phyloP scores from a whole-genome alignment of 2,888 invertebrate species.

The Malachius bipustulatus region DNA sequence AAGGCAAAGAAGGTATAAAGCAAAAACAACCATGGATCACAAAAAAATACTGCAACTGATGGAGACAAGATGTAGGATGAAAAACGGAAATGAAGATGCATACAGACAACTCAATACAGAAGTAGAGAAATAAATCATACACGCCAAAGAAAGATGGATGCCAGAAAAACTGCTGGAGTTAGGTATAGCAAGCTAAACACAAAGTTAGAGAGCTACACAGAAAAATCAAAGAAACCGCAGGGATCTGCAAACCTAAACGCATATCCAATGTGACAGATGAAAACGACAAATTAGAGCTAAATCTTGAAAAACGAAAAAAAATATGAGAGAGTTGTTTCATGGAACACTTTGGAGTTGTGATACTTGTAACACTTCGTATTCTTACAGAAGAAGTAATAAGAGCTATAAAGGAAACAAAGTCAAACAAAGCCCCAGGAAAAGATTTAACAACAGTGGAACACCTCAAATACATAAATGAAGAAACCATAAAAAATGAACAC shows the following conservation, averaged over 20 bases:
- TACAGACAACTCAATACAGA: too few relatives aligned
- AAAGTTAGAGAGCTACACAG: slow-evolving; percentile 6
- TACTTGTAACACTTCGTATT: slow-evolving; percentile 14
- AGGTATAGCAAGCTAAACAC: slow-evolving; percentile 6
- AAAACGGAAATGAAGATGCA: too few relatives aligned
- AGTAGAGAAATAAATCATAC: too few relatives aligned
- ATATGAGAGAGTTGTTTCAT: slow-evolving; percentile 4
- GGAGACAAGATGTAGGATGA: too few relatives aligned
- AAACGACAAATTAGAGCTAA: slow-evolving; percentile 3
- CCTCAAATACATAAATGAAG: slow-evolving; percentile 16
- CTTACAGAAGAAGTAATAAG: slow-evolving; percentile 8
- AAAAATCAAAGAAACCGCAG: too few relatives aligned
- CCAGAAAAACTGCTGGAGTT: too few relatives aligned
- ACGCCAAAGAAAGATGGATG: too few relatives aligned
- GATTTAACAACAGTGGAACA: slow-evolving; percentile 13
- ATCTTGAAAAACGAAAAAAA: slow-evolving; percentile 3
- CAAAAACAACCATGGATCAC: too few relatives aligned
- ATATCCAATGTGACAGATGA: slow-evolving; percentile 6
- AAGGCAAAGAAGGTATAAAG: too few relatives aligned
- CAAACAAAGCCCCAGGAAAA: slow-evolving; percentile 14
- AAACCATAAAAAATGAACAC: slow-evolving; percentile 10
- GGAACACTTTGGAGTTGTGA: slow-evolving; percentile 5
- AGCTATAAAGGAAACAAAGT: slow-evolving; percentile 14
- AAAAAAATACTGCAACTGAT: too few relatives aligned
- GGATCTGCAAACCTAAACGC: slow-evolving; percentile 8